A percentile compares a stretch with the other conserved stretches of the same genome.
Conservation (phyloP, 2,888 invertebrate species). For the Fabriciana adippe region DNA sequence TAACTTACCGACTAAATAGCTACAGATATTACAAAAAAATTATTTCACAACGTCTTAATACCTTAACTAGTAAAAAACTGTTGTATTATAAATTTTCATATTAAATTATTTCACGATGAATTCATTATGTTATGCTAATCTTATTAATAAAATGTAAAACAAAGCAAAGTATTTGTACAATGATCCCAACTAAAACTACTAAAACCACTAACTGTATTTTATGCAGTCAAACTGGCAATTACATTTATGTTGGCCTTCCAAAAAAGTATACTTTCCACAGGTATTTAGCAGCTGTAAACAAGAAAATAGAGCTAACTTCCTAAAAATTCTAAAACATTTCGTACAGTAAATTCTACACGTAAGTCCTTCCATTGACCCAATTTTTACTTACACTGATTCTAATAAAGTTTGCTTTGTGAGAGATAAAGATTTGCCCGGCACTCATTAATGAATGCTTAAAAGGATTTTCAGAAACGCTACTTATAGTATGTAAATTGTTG, state of each 20-base stretch:
- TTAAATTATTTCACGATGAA: too few relatives aligned
- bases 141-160: too few relatives aligned
- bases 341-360: slow-evolving; percentile 19
- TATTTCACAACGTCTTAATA: too few relatives aligned
- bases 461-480: slow-evolving; percentile 26
- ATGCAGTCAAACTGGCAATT: slow-evolving; percentile 1
- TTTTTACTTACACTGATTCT: slow-evolving; percentile 45
- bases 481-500: slow-evolving; percentile 9
- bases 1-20: too few relatives aligned
- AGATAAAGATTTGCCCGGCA: slow-evolving; percentile 41
- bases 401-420: slow-evolving; percentile 50
- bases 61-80: too few relatives aligned
- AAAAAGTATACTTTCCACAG: slow-evolving; percentile 6
- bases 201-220: not conserved
- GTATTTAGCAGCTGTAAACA: slow-evolving; percentile 13
- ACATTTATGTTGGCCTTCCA: slow-evolving; percentile 1
- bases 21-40: too few relatives aligned
- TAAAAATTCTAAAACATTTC: slow-evolving; percentile 26
- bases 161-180: too few relatives aligned
- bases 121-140: too few relatives aligned
- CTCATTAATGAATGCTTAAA: slow-evolving; percentile 29
- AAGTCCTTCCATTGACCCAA: slow-evolving; percentile 36
- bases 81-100: too few relatives aligned
- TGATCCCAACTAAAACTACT: too few relatives aligned
- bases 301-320: slow-evolving; percentile 11